Evolutionary conservation across 1,140 invertebrate species (phyloP).

Genomic region (Armadillidium nasatum): DNA sequence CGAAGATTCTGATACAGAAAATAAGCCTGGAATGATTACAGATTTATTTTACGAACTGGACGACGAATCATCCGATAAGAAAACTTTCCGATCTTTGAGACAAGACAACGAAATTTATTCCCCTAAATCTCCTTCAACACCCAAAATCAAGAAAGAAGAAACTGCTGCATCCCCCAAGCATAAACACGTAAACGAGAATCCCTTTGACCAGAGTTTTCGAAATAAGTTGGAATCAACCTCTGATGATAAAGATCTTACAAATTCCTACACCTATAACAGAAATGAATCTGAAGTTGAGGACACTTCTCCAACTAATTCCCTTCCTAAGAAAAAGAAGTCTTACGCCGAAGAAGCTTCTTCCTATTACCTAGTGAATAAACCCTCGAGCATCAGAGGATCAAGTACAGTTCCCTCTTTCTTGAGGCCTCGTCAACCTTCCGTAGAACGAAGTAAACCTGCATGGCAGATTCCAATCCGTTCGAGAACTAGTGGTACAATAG

Average conservation of each 20-base stretch:
- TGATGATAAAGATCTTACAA: background rate
- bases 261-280: background rate
- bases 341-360: background rate
- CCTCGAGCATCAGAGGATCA: background rate
- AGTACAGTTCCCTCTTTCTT: background rate
- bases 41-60: constrained; percentile 40
- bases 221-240: background rate
- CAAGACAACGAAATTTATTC: background rate
- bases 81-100: background rate
- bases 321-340: background rate
- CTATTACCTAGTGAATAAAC: background rate
- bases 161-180: background rate
- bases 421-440: background rate
- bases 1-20: constrained; percentile 36
- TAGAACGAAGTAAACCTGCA: background rate
- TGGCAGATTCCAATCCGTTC: background rate
- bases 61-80: constrained; percentile 1
- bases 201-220: background rate
- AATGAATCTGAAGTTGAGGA: background rate
- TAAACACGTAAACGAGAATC: background rate
- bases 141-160: background rate
- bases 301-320: background rate
- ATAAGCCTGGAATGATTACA: constrained; percentile 37
- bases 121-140: background rate
- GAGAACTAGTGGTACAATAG: background rate